Evolutionary conservation across 64 coral and sea anemone genomes (phyloP).

Genomic region (Actinia tenebrosa): DNA sequence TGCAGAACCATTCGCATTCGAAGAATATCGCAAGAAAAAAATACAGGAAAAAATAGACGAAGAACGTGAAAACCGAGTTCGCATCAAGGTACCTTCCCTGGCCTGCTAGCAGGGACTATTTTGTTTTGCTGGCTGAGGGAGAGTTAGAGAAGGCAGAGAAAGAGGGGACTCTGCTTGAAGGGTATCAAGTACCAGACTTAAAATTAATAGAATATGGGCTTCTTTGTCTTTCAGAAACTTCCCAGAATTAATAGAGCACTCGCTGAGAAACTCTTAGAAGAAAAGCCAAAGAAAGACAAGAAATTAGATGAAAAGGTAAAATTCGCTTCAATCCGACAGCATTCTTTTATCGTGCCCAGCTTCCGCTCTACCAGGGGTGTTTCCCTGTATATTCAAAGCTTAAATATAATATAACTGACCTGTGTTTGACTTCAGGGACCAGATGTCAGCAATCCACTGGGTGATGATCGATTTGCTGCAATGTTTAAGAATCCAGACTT

Average conservation of each 20-base stretch:
- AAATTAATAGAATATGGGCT: too few relatives aligned
- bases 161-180: too few relatives aligned
- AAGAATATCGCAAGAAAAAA: constrained; percentile 94
- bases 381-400: not conserved
- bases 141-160: too few relatives aligned
- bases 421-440: constrained; percentile 31
- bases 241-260: constrained; percentile 66
- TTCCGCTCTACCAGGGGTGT: not conserved
- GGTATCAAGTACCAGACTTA: too few relatives aligned
- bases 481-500: constrained; percentile 97
- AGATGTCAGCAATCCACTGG: constrained; percentile 75
- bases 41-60: constrained; percentile 94
- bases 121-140: too few relatives aligned
- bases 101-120: too few relatives aligned
- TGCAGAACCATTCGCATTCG: constrained; percentile 96
- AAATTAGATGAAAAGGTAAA: not conserved
- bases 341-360: not conserved
- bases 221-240: constrained; percentile 54
- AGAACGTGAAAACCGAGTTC: constrained; percentile 80
- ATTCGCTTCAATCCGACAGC: too few relatives aligned
- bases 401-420: not conserved
- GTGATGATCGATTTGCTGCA: constrained; percentile 91
- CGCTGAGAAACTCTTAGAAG: constrained; percentile 81
- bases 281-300: constrained; percentile 31
- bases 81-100: constrained; percentile 50